Evolutionary conservation across 2,888 invertebrate genomes (phyloP), one percentile per base, ranked within the genome.

Genomic region (Flexamia atlantica): DNA sequence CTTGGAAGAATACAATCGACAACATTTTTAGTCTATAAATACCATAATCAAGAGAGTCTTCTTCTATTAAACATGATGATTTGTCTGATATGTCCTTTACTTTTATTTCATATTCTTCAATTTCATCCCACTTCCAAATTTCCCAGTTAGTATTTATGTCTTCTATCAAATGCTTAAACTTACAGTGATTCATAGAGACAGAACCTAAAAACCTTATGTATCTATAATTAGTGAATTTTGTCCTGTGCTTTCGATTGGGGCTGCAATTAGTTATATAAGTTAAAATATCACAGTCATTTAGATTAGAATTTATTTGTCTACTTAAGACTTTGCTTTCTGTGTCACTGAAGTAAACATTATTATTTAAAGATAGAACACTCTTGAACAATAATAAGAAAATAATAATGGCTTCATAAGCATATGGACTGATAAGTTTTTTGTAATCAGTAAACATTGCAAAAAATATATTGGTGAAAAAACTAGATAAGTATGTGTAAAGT

Each of bases 21-120:
- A 17, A 2, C 30, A 64, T 12, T 28, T 30, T 64, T 28, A 64
- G 28, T 64, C 30, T 64, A 12, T 64, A 64, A 10, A 64, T 30
- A 14, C 64, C 64, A 30, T 28, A 28, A 20, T 64, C 64, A 4
- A 64, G 28, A 28, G 64, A 28, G 14, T 64, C 64, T 64, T 64
- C 14, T 64, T 64, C 64, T 5, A 64, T 64, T 1, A 64, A 9
- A 30, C 30, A 64, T 28, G 28, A 25, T 28, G 28, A 2, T 64
- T 64, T 64, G 28, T 30, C 64, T 5, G 5, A 14, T 30, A 64
- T 64, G 64, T 28, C 17, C 17, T 14, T 28, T 1, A 64, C 30
- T 17, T 64, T 64, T 14, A 14, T 64, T 12, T 64, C 20, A 20
- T 9, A 2, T 14, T 28, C 64, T 28, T 28, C 14, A 20, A 2